Percentiles rank a stretch among this genome's conserved stretches.
Conservation (phyloP, 2,797 vertebrate species). For the Aeoliscus strigatus region DNA sequence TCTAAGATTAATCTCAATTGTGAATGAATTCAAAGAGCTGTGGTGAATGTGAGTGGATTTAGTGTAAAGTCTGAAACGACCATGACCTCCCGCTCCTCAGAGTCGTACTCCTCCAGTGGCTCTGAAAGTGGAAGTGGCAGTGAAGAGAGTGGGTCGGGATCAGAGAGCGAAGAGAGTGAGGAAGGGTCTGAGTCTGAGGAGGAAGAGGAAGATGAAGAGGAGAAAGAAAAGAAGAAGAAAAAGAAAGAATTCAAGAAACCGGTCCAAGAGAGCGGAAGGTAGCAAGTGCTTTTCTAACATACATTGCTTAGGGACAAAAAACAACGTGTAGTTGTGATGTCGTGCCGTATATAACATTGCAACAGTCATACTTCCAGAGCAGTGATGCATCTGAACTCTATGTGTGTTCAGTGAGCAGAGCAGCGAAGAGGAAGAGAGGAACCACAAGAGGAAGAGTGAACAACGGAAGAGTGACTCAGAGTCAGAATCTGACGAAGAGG, state of each 20-base stretch:
- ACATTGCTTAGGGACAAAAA: no score
- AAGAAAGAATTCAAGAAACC: conserved; percentile 64
- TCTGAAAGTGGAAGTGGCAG: conserved; percentile 76
- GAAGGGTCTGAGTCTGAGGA: conserved; percentile 81
- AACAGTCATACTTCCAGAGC: no score
- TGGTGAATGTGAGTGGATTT: background rate
- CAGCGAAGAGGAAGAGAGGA: conserved; percentile 68
- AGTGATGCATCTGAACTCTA: no score
- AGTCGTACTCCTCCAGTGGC: conserved; percentile 81
- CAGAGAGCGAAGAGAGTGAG: conserved; percentile 79
- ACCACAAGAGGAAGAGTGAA: conserved; percentile 66
- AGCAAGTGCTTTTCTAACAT: background rate
- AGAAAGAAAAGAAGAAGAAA: conserved; percentile 71
- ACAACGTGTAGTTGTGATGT: no score
- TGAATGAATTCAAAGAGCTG: no score
- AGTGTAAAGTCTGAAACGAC: background rate
- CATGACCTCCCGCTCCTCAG: conserved; percentile 55
- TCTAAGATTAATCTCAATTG: no score
- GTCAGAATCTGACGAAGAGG: conserved; percentile 82
- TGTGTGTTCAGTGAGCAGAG: conserved; percentile 70
- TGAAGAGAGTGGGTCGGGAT: conserved; percentile 78
- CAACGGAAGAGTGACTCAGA: conserved; percentile 62
- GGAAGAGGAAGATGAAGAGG: conserved; percentile 73
- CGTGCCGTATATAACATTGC: no score
- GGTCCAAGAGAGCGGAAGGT: conserved; percentile 65